Evolutionary conservation across 2,113 vertebrate species (phyloP), one percentile per base, ranked within the genome.

Genomic region (Ictidomys tridecemlineatus): DNA sequence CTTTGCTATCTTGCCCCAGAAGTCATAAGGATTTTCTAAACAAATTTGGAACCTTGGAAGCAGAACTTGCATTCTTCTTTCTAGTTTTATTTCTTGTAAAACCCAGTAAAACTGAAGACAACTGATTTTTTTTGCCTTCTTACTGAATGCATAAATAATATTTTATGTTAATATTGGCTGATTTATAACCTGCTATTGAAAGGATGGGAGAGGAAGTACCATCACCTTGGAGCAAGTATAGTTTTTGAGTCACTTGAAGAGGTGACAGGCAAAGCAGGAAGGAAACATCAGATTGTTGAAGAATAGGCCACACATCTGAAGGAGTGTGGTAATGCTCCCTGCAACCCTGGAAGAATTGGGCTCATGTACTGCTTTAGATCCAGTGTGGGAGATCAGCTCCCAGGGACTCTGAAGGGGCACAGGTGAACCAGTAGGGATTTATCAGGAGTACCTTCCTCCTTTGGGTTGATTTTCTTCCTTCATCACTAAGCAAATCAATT

Each of bases 381-480:
- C 70, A 32, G 24, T 10, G 12, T 48, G 32, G 67, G 24, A 76
- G 85, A 24, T 53, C 7, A 63, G 65, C 42, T 24, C 30, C 13
- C 0, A 45, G 67, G 45, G 37, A 58, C 67, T 74, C n/a, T 76
- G 17, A 42, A 72, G 85, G 69, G 86, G 18, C 51, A 45, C 13
- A 65, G 73, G 39, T 74, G 63, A 94, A 91, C 70, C 74, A 95
- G 42, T 28, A 86, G 69, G 80, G 3, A 82, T 91, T 82, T 77
- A 32, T 63, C 77, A 76, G 63, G 73, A 69, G n/a, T 8, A 16
- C 30, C 5, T 42, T 78, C 80, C 51, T 94, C 56, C n/a, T 58
- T 69, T 11, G 18, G 24, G 76, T 70, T 74, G 3, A 45, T 30
- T 39, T 51, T 76, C 24, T 65, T 51, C 10, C 14, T 39, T 90